A percentile compares a stretch with the other conserved stretches of the same genome.
Conservation (phyloP, 1,140 invertebrate species). For the Trachymyrmex septentrionalis region DNA sequence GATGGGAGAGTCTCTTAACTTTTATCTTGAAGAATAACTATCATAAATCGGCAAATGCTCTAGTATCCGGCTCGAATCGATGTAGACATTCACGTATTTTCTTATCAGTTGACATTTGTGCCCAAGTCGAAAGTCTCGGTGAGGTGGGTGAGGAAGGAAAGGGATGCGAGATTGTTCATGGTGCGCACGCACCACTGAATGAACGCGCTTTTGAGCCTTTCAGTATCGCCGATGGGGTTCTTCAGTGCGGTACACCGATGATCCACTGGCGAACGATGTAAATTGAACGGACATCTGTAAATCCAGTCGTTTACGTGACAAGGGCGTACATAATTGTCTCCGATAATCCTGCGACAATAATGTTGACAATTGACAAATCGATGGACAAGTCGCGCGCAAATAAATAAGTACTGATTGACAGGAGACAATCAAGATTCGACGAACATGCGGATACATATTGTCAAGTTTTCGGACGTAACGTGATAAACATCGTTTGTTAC, state of each 20-base stretch:
- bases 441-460: not conserved
- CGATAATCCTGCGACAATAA: slow-evolving; percentile 24
- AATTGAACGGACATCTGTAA: not conserved
- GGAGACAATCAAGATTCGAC: not conserved
- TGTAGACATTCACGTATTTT: slow-evolving; percentile 39
- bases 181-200: slow-evolving; percentile 79
- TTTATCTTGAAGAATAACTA: slow-evolving; percentile 35
- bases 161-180: slow-evolving; percentile 44
- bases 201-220: slow-evolving; percentile 76
- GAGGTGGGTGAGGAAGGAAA: slow-evolving; percentile 38
- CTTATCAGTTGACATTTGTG: slow-evolving; percentile 25
- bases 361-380: not conserved
- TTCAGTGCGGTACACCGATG: slow-evolving; percentile 52
- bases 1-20: slow-evolving; percentile 12
- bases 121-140: not conserved
- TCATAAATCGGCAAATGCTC: slow-evolving; percentile 26
- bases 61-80: slow-evolving; percentile 12
- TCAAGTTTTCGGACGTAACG: not conserved
- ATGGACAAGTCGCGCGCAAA: not conserved
- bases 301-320: not conserved
- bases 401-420: not conserved
- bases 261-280: not conserved
- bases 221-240: slow-evolving; percentile 73
- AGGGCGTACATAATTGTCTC: no score
- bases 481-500: not conserved